Base-by-base conservation (phyloP, 2,888 invertebrate species). In the Pammene aurita region DNA sequence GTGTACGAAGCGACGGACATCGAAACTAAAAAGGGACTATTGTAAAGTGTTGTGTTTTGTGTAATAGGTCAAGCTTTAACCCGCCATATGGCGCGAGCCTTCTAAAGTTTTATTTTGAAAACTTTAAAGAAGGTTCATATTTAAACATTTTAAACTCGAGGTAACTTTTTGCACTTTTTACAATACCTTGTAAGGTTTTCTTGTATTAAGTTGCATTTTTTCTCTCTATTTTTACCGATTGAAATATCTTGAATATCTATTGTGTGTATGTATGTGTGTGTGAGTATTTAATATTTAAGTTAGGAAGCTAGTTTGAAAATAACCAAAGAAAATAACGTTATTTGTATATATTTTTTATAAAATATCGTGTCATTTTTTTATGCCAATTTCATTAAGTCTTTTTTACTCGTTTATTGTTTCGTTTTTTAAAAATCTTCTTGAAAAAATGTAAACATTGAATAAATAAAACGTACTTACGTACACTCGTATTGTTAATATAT, bases 11-110 rank as follows among this genome's bases (percentile, higher is more conserved):
- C 69, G 2, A 69, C 69, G 0, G 65, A 69, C 14, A 64, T 69
- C 18, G 69, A 69, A 14, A 69, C 69, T 46, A 69, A 69, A 48
- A 69, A 69, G 41, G 69, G 69, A 55, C 65, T 69, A 38, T 48
- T 69, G 65, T 69, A 69, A 64, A 52, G 63, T 63, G 57, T 56
- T 9, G 52, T 46, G 50, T 46, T 13, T 50, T 64, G 57, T 52
- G 57, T 34, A 50, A 38, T 41, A 9, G 41, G 50, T 62, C 38
- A 62, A 55, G 61, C 67, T 68, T 68, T 64, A 1, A 34, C 44
- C 14, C 34, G 18, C 63, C 54, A 18, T 13, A 41, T 34, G 26
- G 52, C 26, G 54, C 10, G 16, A n/a, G n/a, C 10, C 41, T 62
- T 62, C 41, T 26, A 6, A n/a, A 50, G 35, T 67, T 50, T 67